Conservation (phyloP, 1,140 invertebrate species). For the Aplysia californica region DNA sequence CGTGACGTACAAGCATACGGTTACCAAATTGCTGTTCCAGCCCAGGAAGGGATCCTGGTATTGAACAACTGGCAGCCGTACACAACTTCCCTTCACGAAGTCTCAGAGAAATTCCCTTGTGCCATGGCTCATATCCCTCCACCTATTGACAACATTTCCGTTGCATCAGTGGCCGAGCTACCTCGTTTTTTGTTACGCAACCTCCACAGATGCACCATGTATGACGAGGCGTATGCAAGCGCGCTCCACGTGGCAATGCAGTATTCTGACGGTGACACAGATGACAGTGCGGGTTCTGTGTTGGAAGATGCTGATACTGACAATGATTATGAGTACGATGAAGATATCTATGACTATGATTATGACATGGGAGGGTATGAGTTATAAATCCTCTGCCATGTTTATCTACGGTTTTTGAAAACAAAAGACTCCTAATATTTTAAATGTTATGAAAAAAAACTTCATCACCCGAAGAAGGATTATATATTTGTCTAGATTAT, state of each 20-base stretch:
- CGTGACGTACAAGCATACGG: constrained; percentile 47
- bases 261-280: constrained; percentile 56
- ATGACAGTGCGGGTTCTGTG: constrained; percentile 55
- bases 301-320: constrained; percentile 57
- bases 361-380: constrained; percentile 24
- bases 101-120: constrained; percentile 53
- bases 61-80: constrained; percentile 61
- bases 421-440: too few species aligned
- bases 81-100: constrained; percentile 57
- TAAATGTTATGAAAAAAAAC: too few species aligned
- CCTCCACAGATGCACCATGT: constrained; percentile 46
- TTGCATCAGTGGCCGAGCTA: constrained; percentile 53
- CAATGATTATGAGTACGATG: constrained; percentile 65
- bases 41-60: constrained; percentile 54
- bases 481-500: too few species aligned
- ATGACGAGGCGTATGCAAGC: constrained; percentile 61
- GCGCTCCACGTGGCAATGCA: constrained; percentile 54
- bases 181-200: constrained; percentile 37
- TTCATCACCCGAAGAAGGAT: too few species aligned
- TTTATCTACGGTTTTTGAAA: background rate
- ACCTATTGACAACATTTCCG: constrained; percentile 61
- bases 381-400: constrained; percentile 1
- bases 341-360: constrained; percentile 64
- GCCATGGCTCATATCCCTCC: constrained; percentile 57
- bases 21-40: constrained; percentile 53